Conservation (phyloP, 2,797 vertebrate species). For the Nyctibius grandis region DNA sequence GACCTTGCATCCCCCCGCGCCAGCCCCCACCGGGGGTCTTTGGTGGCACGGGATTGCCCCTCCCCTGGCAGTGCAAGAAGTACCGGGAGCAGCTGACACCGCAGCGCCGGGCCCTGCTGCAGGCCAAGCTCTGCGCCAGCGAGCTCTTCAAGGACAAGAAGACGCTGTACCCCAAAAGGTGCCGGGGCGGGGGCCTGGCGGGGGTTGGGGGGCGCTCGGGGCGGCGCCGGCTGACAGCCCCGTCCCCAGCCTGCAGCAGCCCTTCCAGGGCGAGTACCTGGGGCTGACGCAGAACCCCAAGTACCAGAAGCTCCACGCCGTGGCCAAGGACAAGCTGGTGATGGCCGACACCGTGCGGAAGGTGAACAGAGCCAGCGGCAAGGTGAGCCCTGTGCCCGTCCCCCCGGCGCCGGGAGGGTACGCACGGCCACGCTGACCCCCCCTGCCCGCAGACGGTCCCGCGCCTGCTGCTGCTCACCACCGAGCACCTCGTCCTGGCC, state of each 20-base stretch:
- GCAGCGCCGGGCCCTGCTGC: constrained; percentile 44
- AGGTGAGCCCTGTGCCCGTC: constrained; percentile 48
- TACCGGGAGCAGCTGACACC: constrained; percentile 67
- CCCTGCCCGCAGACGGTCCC: constrained; percentile 47
- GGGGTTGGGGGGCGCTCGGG: accelerated
- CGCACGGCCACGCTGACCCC: accelerated
- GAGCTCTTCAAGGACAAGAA: constrained; percentile 79
- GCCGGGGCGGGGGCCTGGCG: background rate
- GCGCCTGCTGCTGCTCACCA: constrained; percentile 73
- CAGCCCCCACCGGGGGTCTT: accelerated
- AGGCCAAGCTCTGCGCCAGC: constrained; percentile 73
- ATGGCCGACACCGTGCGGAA: constrained; percentile 71
- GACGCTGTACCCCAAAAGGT: constrained; percentile 75
- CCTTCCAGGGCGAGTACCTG: constrained; percentile 73
- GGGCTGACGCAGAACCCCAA: constrained; percentile 72
- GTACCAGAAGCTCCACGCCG: constrained; percentile 64
- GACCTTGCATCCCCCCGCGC: accelerated
- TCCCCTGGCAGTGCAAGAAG: constrained; percentile 72
- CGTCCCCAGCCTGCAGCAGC: constrained; percentile 65
- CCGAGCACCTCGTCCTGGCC: constrained; percentile 67
- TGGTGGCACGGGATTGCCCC: accelerated
- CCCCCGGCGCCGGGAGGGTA: accelerated
- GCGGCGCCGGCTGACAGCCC: background rate
- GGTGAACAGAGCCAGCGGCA: constrained; percentile 74
- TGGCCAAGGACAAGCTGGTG: constrained; percentile 68